Evolutionary conservation across 2,888 invertebrate species (phyloP), one percentile per base, ranked within the genome.

Genomic region (Caenorhabditis sp.): DNA sequence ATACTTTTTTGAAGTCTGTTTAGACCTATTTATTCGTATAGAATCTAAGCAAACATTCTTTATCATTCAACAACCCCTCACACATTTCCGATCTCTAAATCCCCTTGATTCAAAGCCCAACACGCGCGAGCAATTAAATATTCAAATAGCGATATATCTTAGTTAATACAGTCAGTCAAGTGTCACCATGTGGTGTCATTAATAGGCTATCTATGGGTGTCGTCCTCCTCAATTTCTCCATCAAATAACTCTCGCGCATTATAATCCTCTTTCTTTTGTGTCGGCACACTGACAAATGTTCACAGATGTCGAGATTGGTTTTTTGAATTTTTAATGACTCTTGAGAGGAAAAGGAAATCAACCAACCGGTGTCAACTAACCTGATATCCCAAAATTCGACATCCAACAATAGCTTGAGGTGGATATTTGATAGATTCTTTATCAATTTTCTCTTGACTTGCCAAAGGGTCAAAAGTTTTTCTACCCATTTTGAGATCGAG

Each of bases 351-450:
- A 31, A 31, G 10, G 10, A 31, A 31, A 31, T 31, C 31, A 10
- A 4, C 31, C 5, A 31, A 10, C 5, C 31, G 31, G 10, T 4
- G 31, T 2, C 12, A 17, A 26, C 58, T 69, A 49, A 87, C 85
- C 54, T 83, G 67, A 59, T 87, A 87, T 38, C 87, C 87, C 14
- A 85, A 78, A 25, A 87, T 73, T n/a, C 87, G 67, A 70, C 84
- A 84, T 26, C 87, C 87, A 27, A 84, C 67, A 5, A 26, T 76
- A 7, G 67, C 63, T 58, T 85, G 86, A 17, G 81, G 83, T 10
- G 83, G 82, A 25, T 81, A 85, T 65, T 87, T 87, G 58, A 68
- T 63, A 20, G 59, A 67, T 59, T 85, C 85, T 58, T 78, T 78
- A 25, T 67, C 58, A 25, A 67, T 70, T 67, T 87, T 87, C 56